A percentile compares a stretch with the other conserved stretches of the same genome.
These are phyloP conservation scores for Cryptomyrus ogoouensis DNA, from an alignment of 2,113 vertebrate genomes.

Conservation along the genomic window DNA sequence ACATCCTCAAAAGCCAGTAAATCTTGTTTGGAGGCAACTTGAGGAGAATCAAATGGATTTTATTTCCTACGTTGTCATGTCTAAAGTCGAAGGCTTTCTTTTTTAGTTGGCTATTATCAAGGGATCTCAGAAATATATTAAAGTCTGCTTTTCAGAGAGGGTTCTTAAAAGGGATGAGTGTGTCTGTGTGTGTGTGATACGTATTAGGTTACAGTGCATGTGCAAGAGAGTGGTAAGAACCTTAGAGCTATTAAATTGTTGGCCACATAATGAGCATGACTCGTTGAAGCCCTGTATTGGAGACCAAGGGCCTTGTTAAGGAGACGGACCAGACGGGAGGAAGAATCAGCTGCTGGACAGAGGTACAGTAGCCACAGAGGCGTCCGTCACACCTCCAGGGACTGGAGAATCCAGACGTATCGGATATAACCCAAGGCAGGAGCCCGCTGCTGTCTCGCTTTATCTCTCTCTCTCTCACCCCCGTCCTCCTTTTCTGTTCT, in stretches of 20 bases:
- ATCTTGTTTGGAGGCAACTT: background rate
- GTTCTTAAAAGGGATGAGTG: background rate
- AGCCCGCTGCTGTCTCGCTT: background rate
- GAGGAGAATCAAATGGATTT: background rate
- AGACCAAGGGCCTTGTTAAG: background rate
- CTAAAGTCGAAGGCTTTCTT: background rate
- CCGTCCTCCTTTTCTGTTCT: background rate
- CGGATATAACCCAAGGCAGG: background rate
- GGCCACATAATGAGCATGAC: background rate
- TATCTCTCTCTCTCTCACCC: background rate
- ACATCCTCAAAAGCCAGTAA: background rate
- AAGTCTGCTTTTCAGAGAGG: background rate
- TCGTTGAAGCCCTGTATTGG: background rate
- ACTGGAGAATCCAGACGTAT: background rate
- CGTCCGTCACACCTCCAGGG: background rate
- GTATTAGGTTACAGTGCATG: background rate
- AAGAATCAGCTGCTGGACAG: background rate
- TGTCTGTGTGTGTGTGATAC: background rate
- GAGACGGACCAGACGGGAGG: background rate
- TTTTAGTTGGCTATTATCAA: constrained; percentile 1
- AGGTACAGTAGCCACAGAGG: background rate
- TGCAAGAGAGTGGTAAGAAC: background rate
- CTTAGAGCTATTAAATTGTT: background rate
- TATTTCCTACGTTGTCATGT: background rate
- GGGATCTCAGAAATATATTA: constrained; percentile 2